Percentiles rank a stretch among this genome's conserved stretches.
Conservation (phyloP, 35 echinoderm and acorn worm species). For the Lytechinus pictus region DNA sequence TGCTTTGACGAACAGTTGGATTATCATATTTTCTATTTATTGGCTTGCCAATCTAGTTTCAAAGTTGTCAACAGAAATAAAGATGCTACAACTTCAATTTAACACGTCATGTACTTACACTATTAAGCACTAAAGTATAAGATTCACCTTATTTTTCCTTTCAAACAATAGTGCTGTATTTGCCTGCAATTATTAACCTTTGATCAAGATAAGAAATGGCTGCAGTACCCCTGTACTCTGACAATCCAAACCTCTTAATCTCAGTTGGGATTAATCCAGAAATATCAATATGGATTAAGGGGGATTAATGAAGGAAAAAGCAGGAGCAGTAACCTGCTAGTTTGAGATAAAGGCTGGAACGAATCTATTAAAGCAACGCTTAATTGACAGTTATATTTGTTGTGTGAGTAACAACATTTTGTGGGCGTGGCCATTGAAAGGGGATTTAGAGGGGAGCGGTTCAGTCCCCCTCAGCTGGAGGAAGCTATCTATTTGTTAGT, state of each 20-base stretch:
- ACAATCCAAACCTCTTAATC: background rate
- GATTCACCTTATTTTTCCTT: background rate
- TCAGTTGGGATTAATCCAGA: background rate
- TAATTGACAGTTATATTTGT: background rate
- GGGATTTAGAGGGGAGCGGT: slow-evolving; percentile 44
- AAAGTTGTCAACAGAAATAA: background rate
- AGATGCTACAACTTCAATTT: no score
- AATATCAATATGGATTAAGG: background rate
- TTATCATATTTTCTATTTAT: background rate
- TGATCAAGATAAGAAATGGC: background rate
- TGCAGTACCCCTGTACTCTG: background rate
- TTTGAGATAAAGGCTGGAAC: background rate
- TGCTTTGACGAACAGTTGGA: background rate
- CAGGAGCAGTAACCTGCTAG: background rate
- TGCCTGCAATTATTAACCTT: background rate
- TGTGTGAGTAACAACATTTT: slow-evolving; percentile 35
- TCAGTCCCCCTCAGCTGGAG: slow-evolving; percentile 4
- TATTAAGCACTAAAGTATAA: background rate
- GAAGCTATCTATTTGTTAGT: slow-evolving; percentile 24
- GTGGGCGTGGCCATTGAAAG: background rate
- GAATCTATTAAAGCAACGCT: background rate
- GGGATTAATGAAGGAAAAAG: background rate
- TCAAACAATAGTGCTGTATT: background rate
- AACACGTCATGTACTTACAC: background rate
- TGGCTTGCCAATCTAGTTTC: background rate